Evolutionary conservation across 1,140 invertebrate genomes (phyloP), one percentile per base, ranked within the genome.

Genomic region (Pectinophora gossypiella): DNA sequence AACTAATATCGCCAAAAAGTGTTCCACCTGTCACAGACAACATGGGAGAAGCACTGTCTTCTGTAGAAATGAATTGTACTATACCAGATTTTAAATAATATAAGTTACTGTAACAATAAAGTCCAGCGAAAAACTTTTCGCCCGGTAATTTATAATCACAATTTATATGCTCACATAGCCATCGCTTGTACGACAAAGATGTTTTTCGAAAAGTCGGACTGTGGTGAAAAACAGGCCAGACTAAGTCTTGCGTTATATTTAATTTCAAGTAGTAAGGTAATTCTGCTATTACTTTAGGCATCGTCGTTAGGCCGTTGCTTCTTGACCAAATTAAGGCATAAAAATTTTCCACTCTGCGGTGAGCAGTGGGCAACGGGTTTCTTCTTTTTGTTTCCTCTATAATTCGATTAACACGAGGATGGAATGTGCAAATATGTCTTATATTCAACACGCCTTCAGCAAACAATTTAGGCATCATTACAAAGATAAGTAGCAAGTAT

Each of bases 21-120:
- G 78, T 81, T 3, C 81, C 81, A 51, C 71, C 63, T 5, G 77
- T 72, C 9, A 85, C 61, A 18, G 78, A 79, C 32, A 85, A 47
- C 18, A 85, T 54, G 3, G 81, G 66, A n/a, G 78, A 76, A 0
- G 57, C 47, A 2, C 71, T 72, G 56, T 85, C 79, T 22, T 85
- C 79, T n/a, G 27, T 40, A 1, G 79, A 85, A 23, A 83, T 64
- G 1, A 85, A 10, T 52, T 85, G 72, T 1, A 85, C 68, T 51
- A 83, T 73, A 13, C 81, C 81, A 36, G 76, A 71, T 58, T 85
- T 85, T 1, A 85, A 38, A 44, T 85, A 85, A 53, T 72, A 81
- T 21, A 85, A 58, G 49, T 75, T 61, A 9, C 71, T 62, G 20
- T 67, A 49, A 42, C 62, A 69, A 27, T 75, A 58, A 0, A 59